Evolutionary conservation across 2,888 invertebrate species (phyloP), one percentile per base, ranked within the genome.

Genomic region (Linnaemya tessellans): DNA sequence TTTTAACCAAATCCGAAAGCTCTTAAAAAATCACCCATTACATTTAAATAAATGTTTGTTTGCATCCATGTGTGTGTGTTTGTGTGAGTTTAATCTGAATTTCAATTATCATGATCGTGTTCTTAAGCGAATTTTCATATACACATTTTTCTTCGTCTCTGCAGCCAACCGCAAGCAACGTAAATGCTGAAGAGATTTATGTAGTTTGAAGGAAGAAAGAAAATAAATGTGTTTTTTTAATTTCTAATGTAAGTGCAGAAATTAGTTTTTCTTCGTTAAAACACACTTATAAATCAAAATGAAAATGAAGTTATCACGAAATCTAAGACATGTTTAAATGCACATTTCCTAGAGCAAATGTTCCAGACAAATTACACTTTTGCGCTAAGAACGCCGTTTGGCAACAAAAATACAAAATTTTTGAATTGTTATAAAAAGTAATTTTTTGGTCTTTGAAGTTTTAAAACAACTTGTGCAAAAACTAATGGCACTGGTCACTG

Each of bases 31-130:
- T n/a, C n/a, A n/a, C n/a, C n/a, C n/a, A n/a, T n/a, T n/a, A n/a
- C 46, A 18, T 18, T 74, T 22, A 51, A 60, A 35, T 30, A 35
- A 51, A 41, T 68, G 38, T 18, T 18, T 38, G 10, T 38, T 7
- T 9, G 38, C 10, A 8, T 38, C 8, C 8, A 8, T 22, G 15
- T 22, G 20, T 11, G 1, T 30, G 25, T 49, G 60, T 35, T 5
- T 25, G 25, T 54, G 22, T 30, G 20, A 70, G 35, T 35, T 46
- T 62, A 80, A 80, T 51, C 60, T 74, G 43, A 80, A 80, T 74
- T 80, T 60, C 49, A 80, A 68, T 80, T 80, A 43, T 80, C 67
- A 74, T 51, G 67, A 80, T 67, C 74, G 30, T 68, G 67, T 68
- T 80, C 49, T 58, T 51, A 67, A 74, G 13, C 18, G 35, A 38